Base-by-base conservation (phyloP, 2,797 vertebrate genomes). In the Sebastes oblongus region DNA sequence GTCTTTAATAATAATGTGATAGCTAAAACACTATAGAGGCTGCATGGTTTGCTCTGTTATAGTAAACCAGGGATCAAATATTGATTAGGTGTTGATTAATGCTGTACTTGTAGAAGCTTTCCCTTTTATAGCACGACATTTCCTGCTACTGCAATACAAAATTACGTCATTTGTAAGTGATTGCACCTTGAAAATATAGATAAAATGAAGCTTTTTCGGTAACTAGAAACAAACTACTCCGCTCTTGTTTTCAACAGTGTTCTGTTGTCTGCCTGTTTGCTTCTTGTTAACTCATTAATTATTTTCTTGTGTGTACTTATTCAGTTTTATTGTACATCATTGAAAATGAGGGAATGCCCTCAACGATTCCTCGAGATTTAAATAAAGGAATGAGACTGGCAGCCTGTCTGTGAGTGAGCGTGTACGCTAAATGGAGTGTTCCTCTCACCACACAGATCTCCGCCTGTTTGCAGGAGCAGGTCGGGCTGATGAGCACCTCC, bases 391-490 rank as follows among this genome's bases (percentile, higher is more conserved):
- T 12, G 22, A 34, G 16, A 20, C 10, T 61, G 50, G 14, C 27
- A 5, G 46, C 32, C 30, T 78, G 22, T 72, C 34, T 66, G 68
- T 24, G 29, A 61, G 25, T 39, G 54, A 20, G 18, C 10, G 29
- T 42, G 9, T 11, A 62, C n/a, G 22, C 8, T 22, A 12, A 56
- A 61, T 12, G 10, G 14, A 59, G 30, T 46, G 34, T 67, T 75
- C 5, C 12, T 84, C 98, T 97, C 94, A 99, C 98, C 97, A 99
- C 98, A 95, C 98, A 99, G 86, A 98, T 88, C 91, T 99, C 98
- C 59, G 98, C 98, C 88, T 99, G 98, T 93, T 99, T 99, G 93
- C 98, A 99, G 22, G 98, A 99, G 93, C 98, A 99, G 0, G 98
- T 97, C 1, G 98, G 98, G 80, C 98, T 99, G 89, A 99, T 99